These are phyloP conservation scores for Lampris incognitus DNA, from an alignment of 2,113 vertebrate species.

Conservation along the genomic window DNA sequence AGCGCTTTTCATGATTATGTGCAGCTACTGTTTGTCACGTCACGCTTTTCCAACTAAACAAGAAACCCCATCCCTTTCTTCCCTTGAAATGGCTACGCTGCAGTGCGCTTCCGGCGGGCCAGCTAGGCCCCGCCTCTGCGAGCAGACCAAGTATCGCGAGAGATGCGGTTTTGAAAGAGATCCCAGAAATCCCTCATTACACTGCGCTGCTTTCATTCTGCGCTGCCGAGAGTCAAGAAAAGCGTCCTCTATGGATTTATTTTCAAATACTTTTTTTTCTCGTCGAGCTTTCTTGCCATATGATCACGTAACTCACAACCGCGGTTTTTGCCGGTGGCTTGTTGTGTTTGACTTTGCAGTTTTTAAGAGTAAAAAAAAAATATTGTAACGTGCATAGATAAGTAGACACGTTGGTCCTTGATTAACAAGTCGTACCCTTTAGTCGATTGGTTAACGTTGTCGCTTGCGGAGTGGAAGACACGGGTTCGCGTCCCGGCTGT, in stretches of 20 bases:
- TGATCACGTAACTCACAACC: constrained; percentile 55
- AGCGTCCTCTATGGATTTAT: constrained; percentile 78
- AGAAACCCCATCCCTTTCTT: constrained; percentile 55
- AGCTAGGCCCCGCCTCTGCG: constrained; percentile 41
- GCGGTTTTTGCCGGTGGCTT: constrained; percentile 45
- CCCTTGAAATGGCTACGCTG: constrained; percentile 66
- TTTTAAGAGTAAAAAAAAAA: constrained; percentile 70
- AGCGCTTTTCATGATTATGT: constrained; percentile 60
- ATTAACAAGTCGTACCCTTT: too few relatives aligned
- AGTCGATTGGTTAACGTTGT: too few relatives aligned
- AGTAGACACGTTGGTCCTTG: too few relatives aligned
- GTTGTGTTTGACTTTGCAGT: constrained; percentile 72
- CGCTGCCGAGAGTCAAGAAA: constrained; percentile 86
- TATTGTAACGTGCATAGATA: too few relatives aligned
- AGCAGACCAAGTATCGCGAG: constrained; percentile 27
- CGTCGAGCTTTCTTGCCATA: constrained; percentile 83
- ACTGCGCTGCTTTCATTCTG: constrained; percentile 85
- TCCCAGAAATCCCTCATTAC: constrained; percentile 78
- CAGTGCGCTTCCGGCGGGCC: constrained; percentile 44
- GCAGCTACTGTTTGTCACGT: constrained; percentile 52
- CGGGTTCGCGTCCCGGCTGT: too few relatives aligned
- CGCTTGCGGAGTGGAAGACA: too few relatives aligned
- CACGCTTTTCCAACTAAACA: constrained; percentile 41
- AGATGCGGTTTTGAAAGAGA: constrained; percentile 83
- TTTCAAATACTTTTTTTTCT: constrained; percentile 88